Evolutionary conservation across 1,140 invertebrate species (phyloP).

Genomic region (Zaprionus kolodkinae): DNA sequence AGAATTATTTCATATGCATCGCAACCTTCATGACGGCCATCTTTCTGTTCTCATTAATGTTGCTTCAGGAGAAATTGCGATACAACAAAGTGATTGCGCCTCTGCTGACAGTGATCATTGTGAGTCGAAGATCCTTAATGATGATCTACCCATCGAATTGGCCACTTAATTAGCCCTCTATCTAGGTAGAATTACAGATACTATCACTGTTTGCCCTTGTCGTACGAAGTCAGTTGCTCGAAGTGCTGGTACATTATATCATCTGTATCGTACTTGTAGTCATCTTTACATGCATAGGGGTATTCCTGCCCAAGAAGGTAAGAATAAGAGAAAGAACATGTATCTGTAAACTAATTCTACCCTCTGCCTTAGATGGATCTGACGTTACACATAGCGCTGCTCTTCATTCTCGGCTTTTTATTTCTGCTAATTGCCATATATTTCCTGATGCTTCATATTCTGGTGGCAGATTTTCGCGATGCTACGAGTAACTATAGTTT

Average conservation of each 20-base stretch:
- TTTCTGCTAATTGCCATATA: constrained; percentile 38
- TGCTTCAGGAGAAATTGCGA: constrained; percentile 24
- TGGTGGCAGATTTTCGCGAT: neutral
- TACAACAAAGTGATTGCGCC: neutral
- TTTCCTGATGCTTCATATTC: constrained; percentile 28
- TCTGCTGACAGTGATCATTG: constrained; percentile 26
- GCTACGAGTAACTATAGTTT: constrained; percentile 12
- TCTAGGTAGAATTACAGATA: constrained; percentile 55
- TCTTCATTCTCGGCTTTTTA: constrained; percentile 59
- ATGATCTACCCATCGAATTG: neutral
- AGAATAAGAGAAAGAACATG: neutral
- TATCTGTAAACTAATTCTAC: neutral
- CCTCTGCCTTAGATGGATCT: constrained; percentile 31
- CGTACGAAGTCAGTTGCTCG: neutral
- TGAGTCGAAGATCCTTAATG: constrained; percentile 22
- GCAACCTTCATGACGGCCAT: constrained; percentile 13
- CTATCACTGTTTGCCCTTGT: constrained; percentile 33
- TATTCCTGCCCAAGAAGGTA: constrained; percentile 34
- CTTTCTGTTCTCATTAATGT: constrained; percentile 34
- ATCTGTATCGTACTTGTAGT: constrained; percentile 1
- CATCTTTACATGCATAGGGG: constrained; percentile 20
- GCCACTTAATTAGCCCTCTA: neutral
- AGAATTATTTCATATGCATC: neutral
- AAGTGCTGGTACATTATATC: constrained; percentile 26
- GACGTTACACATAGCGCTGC: constrained; percentile 44